Conservation (phyloP, 2,113 vertebrate species). For the Vireo altiloquus region DNA sequence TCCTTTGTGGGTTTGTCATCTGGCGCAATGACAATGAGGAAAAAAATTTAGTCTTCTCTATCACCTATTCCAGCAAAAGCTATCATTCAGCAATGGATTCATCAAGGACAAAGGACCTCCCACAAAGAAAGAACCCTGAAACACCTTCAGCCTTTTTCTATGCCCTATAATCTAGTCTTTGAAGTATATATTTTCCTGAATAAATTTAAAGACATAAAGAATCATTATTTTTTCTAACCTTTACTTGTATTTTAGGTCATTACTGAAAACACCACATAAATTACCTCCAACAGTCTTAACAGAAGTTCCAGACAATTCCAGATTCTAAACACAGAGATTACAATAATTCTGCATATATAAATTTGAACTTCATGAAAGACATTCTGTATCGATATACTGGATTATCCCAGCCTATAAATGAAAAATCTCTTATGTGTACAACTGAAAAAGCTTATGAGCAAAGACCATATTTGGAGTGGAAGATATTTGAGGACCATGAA, state of each 20-base stretch:
- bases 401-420: neutral
- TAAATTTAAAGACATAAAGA: neutral
- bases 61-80: neutral
- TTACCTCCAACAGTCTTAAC: neutral
- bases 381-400: neutral
- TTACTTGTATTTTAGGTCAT: neutral
- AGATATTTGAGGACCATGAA: neutral
- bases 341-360: neutral
- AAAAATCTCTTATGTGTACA: neutral
- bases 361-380: neutral
- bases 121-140: neutral
- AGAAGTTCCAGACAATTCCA: neutral
- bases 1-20: neutral
- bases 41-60: neutral
- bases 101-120: neutral
- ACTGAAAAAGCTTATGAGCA: neutral
- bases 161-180: neutral
- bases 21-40: neutral
- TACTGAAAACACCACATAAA: neutral
- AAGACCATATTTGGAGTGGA: fast-evolving
- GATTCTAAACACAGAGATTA: neutral
- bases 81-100: neutral
- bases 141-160: neutral
- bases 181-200: neutral
- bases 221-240: neutral